A percentile compares a stretch with the other conserved stretches of the same genome.
Evolutionary conservation across 1,140 invertebrate genomes (phyloP).

Genomic region (Scylla paramamosain): DNA sequence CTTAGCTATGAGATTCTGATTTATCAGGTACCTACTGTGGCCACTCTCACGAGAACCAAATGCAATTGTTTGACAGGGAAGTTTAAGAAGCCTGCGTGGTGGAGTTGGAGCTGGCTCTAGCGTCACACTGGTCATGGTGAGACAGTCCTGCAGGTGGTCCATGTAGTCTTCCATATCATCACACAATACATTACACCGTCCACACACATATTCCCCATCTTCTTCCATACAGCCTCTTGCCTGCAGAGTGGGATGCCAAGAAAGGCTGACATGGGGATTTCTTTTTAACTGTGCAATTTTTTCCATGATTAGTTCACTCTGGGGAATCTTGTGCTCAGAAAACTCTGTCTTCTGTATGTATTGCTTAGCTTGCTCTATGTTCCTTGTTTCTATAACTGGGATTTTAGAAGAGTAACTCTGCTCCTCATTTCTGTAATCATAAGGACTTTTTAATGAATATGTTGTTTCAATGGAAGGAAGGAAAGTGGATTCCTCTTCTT

Average conservation of each 20-base stretch:
- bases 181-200: constrained; percentile 66
- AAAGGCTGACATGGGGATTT: constrained; percentile 69
- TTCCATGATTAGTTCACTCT: constrained; percentile 41
- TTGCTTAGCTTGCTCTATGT: constrained; percentile 46
- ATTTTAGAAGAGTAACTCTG: not conserved
- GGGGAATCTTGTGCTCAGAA: not conserved
- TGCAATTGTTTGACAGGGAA: constrained; percentile 33
- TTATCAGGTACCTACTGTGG: constrained; percentile 48
- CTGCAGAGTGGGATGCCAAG: constrained; percentile 52
- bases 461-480: constrained; percentile 51
- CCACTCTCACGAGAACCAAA: constrained; percentile 48
- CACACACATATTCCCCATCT: constrained; percentile 63
- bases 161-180: constrained; percentile 73
- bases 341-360: not conserved
- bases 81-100: constrained; percentile 48
- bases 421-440: not conserved
- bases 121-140: constrained; percentile 55
- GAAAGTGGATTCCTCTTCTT: not conserved
- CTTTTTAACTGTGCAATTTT: constrained; percentile 66
- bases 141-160: constrained; percentile 70
- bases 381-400: constrained; percentile 60
- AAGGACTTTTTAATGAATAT: constrained; percentile 39
- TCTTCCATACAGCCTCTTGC: not conserved
- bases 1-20: constrained; percentile 55
- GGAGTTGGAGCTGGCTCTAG: constrained; percentile 38